Percentiles rank a stretch among this genome's conserved stretches.
phyloP scores from a whole-genome alignment of 2,888 invertebrate species.

The Brachylomia viminalis region DNA sequence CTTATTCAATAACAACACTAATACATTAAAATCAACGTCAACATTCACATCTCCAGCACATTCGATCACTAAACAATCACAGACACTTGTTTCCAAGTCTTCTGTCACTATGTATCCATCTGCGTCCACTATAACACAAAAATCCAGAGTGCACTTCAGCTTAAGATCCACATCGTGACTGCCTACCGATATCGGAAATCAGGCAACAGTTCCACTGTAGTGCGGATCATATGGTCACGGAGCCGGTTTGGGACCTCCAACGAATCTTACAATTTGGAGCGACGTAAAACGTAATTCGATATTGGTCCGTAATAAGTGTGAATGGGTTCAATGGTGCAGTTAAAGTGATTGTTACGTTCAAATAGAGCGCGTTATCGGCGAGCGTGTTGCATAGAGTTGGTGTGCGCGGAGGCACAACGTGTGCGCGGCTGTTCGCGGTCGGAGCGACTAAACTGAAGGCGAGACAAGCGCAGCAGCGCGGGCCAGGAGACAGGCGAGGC shows the following conservation, averaged over 20 bases:
- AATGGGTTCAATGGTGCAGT: conserved; percentile 77
- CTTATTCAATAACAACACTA: conserved; percentile 77
- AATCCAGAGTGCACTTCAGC: conserved; percentile 80
- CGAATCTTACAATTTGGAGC: conserved; percentile 67
- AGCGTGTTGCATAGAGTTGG: conserved; percentile 68
- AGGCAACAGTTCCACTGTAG: conserved; percentile 75
- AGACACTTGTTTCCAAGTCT: conserved; percentile 79
- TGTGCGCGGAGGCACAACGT: conserved; percentile 77
- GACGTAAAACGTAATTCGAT: conserved; percentile 66
- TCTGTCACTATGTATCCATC: conserved; percentile 80
- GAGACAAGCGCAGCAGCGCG: conserved; percentile 61
- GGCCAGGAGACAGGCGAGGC: conserved; percentile 68
- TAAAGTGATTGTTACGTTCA: conserved; percentile 80
- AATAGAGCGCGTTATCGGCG: conserved; percentile 86
- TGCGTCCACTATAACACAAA: conserved; percentile 69
- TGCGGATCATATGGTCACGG: conserved; percentile 84
- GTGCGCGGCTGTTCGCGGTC: conserved; percentile 82
- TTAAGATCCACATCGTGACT: conserved; percentile 83
- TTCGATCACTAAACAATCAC: conserved; percentile 79
- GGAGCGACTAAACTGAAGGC: conserved; percentile 82
- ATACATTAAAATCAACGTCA: conserved; percentile 75
- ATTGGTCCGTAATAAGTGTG: conserved; percentile 69
- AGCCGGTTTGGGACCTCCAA: conserved; percentile 79
- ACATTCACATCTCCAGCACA: conserved; percentile 85
- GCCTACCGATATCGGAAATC: conserved; percentile 78